Evolutionary conservation across 2,797 vertebrate genomes (phyloP).

Genomic region (Sebastes diploproa): DNA sequence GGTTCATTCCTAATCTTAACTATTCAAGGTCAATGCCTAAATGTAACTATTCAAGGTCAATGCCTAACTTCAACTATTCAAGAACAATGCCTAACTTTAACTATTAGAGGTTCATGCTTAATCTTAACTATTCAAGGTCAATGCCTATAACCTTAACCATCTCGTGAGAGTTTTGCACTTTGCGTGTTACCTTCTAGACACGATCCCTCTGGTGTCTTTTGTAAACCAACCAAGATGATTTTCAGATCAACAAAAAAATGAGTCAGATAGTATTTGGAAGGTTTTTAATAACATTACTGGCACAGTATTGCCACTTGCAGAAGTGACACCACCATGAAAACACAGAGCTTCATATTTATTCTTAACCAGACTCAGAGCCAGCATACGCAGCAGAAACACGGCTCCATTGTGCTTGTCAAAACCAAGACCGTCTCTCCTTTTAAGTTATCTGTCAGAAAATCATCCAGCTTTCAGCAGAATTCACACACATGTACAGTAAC

Average conservation of each 20-base stretch:
- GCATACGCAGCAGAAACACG: neutral
- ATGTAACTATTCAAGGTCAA: accelerated
- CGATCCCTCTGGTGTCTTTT: neutral
- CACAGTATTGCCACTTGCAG: neutral
- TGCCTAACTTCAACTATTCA: too few relatives aligned
- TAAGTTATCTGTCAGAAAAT: conserved; percentile 3
- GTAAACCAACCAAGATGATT: neutral
- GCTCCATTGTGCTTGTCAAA: neutral
- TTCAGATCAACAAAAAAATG: neutral
- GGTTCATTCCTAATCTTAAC: too few relatives aligned
- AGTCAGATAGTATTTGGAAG: neutral
- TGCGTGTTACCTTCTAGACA: too few relatives aligned
- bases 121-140: neutral
- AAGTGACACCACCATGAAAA: neutral
- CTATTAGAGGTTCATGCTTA: neutral
- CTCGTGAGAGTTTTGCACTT: too few relatives aligned
- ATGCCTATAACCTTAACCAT: neutral
- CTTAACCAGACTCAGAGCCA: neutral
- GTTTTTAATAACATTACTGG: neutral
- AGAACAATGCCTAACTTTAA: too few relatives aligned
- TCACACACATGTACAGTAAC: neutral
- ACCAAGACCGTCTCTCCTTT: neutral
- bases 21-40: too few relatives aligned
- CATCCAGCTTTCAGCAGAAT: neutral
- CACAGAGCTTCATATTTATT: neutral